Evolutionary conservation across 2,797 vertebrate genomes (phyloP).

Genomic region (Avahi laniger): DNA sequence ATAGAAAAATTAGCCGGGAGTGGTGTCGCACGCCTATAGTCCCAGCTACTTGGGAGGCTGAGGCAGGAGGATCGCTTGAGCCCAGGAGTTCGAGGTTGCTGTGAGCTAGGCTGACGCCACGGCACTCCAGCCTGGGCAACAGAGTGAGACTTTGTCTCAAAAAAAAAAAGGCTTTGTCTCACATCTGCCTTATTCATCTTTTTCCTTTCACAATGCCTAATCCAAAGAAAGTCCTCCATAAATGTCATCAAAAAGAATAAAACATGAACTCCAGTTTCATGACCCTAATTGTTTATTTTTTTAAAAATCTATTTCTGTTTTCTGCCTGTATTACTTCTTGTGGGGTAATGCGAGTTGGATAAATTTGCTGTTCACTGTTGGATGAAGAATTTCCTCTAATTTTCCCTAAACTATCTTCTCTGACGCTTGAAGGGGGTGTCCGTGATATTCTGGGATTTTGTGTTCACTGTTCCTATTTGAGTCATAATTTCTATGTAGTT

Average conservation of each 20-base stretch:
- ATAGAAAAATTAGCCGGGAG: no score
- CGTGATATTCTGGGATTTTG: background rate
- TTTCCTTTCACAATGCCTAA: background rate
- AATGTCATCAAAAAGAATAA: background rate
- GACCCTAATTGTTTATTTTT: background rate
- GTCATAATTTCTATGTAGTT: constrained; percentile 5
- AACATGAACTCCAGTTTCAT: background rate
- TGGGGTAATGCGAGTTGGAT: background rate
- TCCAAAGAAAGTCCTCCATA: background rate
- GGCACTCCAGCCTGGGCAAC: no score
- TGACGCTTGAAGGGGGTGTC: background rate
- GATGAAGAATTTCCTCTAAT: background rate
- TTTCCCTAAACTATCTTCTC: background rate
- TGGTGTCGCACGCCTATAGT: no score
- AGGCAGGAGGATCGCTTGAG: no score
- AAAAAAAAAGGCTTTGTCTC: background rate
- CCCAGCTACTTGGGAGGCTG: no score
- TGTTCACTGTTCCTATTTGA: background rate
- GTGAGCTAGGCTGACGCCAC: no score
- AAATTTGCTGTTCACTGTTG: background rate
- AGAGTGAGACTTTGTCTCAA: no score
- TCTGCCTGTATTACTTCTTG: background rate
- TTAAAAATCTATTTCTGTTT: background rate
- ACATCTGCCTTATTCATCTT: background rate
- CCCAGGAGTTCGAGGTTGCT: no score